These are phyloP conservation scores for Drosophila meridionalis DNA, from an alignment of 2,888 invertebrate species.

Conservation along the genomic window DNA sequence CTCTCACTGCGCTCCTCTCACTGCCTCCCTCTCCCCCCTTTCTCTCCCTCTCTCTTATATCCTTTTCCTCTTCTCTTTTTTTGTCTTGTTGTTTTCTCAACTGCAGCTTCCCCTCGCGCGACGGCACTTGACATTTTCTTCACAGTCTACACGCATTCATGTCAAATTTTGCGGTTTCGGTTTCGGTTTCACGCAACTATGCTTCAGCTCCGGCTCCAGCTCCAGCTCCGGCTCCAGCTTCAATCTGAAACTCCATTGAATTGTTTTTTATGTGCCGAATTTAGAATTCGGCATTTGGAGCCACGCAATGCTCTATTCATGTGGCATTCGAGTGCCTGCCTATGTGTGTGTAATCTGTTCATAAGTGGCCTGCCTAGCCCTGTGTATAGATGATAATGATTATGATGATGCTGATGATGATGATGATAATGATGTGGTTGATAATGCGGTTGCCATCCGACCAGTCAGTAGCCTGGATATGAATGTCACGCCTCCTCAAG, in stretches of 20 bases:
- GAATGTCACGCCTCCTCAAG: slow-evolving; percentile 51
- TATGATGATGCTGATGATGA: slow-evolving; percentile 23
- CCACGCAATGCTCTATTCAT: slow-evolving; percentile 28
- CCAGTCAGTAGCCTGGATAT: slow-evolving; percentile 12
- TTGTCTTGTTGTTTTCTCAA: slow-evolving; percentile 1
- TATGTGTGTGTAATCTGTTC: slow-evolving; percentile 56
- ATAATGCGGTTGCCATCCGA: slow-evolving; percentile 50
- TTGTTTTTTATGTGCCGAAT: slow-evolving; percentile 21
- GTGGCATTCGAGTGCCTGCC: slow-evolving; percentile 31
- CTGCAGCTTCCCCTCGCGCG: slow-evolving; percentile 14
- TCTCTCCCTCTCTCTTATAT: neutral
- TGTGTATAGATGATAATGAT: slow-evolving; percentile 45
- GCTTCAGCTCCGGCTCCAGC: slow-evolving; percentile 17
- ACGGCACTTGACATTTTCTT: slow-evolving; percentile 81
- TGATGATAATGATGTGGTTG: slow-evolving; percentile 32
- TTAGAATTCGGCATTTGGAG: slow-evolving; percentile 29
- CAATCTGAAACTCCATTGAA: slow-evolving; percentile 20
- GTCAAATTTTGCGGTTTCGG: slow-evolving; percentile 79
- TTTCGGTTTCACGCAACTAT: slow-evolving; percentile 75
- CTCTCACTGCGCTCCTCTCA: neutral
- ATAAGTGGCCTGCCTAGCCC: slow-evolving; percentile 71
- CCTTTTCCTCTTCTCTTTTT: neutral
- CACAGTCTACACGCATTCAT: slow-evolving; percentile 79
- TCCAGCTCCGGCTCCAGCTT: neutral
- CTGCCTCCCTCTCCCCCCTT: neutral